Base-by-base conservation (phyloP, 2,797 vertebrate genomes). In the Nannoperca obscura region DNA sequence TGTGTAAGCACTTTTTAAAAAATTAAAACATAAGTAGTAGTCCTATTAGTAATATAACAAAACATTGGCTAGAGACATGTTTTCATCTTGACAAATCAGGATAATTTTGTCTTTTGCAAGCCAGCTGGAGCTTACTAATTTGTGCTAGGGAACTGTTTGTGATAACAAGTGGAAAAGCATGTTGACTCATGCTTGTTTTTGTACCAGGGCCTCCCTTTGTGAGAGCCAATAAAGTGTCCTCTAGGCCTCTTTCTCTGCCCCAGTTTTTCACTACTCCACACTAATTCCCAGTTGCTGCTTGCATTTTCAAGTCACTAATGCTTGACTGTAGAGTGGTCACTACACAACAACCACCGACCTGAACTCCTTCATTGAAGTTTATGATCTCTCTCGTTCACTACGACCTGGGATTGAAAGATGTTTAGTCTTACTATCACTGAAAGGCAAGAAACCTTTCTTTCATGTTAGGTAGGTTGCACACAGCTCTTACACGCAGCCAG, bases 141-240 rank as follows among this genome's bases (percentile, higher is more conserved):
- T 72, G 40, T 80, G 30, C 14, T 9, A 1, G 5, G 60, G 40
- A 68, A 46, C 44, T 49, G 20, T 68, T 76, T 70, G 60, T 58
- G 50, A 74, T 73, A 42, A 78, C 5, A 22, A 72, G 52, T 52
- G 50, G 62, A 69, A 46, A 72, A 74, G 49, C 65, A 58, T 76
- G 75, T 83, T 82, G 76, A 74, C 75, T 76, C 38, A 27, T 10
- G 2, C 46, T 80, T 70, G 74, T 80, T 71, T 71, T 82, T 73
- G 66, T 88, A 71, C 78, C 30, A n/a, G 4, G 9, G 76, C 73
- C 71, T 80, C 71, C 19, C 40, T 80, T 79, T 85, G 74, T 82
- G 46, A 36, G 62, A 69, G 55, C 77, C 71, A 63, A 34, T 69
- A 38, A 80, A 80, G 83, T 73, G 76, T 80, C 78, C 74, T 82